Percentiles rank a stretch among this genome's conserved stretches.
These are phyloP conservation scores for Lucilia sericata DNA, from an alignment of 1,140 invertebrate species.

Conservation along the genomic window DNA sequence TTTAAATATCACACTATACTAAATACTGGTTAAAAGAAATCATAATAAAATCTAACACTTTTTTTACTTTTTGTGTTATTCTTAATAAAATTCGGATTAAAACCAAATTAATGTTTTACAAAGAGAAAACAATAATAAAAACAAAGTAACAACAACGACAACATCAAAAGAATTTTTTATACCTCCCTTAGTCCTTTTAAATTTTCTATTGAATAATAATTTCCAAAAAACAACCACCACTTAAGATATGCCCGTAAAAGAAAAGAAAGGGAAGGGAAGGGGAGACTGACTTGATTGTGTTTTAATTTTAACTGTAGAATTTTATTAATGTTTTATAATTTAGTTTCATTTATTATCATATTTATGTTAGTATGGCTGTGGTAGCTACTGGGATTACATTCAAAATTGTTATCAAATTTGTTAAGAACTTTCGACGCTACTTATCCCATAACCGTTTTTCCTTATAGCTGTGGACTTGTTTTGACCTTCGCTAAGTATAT, in stretches of 20 bases:
- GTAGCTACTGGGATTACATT: background rate
- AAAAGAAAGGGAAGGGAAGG: too few relatives aligned
- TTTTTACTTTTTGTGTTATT: background rate
- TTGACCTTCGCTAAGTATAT: background rate
- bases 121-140: too few relatives aligned
- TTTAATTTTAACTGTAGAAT: conserved; percentile 2
- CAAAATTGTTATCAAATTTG: background rate
- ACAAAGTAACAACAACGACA: too few relatives aligned
- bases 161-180: too few relatives aligned
- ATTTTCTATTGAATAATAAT: background rate
- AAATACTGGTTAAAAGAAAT: background rate
- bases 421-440: background rate
- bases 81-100: background rate
- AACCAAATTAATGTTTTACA: background rate
- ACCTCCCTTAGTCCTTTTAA: too few relatives aligned
- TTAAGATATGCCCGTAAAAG: too few relatives aligned
- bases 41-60: background rate
- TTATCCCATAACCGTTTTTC: background rate
- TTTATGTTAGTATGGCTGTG: background rate
- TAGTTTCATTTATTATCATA: background rate
- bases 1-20: conserved; percentile 6
- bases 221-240: background rate
- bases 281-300: background rate
- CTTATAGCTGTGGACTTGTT: too few relatives aligned
- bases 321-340: conserved; percentile 25